These are phyloP conservation scores for Mellivora capensis DNA, from an alignment of 2,113 vertebrate species.

Conservation along the genomic window DNA sequence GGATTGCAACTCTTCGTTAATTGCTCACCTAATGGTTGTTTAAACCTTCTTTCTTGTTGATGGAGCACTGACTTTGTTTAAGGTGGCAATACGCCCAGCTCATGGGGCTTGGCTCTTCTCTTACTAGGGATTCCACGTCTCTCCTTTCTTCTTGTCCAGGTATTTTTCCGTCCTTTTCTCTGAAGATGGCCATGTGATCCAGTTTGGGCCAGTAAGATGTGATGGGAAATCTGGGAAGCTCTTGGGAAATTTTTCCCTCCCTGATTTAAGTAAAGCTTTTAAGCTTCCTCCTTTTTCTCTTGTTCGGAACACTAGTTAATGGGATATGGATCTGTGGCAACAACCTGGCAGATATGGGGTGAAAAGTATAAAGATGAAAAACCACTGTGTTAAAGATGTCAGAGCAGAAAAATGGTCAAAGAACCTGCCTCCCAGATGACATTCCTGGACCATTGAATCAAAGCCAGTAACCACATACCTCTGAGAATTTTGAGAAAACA, in stretches of 20 bases:
- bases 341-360: neutral
- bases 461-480: neutral
- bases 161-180: neutral
- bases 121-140: neutral
- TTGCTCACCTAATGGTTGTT: neutral
- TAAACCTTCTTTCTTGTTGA: neutral
- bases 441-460: neutral
- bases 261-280: neutral
- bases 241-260: neutral
- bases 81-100: neutral
- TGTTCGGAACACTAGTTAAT: neutral
- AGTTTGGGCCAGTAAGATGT: neutral
- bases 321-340: neutral
- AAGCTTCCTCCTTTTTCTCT: neutral
- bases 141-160: neutral
- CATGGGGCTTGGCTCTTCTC: neutral
- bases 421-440: neutral
- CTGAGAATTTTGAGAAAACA: neutral
- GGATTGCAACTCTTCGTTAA: neutral
- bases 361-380: neutral
- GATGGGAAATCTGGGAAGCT: neutral
- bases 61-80: neutral
- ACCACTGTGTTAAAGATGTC: neutral
- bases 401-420: neutral
- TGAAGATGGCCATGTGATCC: neutral